Evolutionary conservation across 1,140 invertebrate genomes (phyloP).

Genomic region (Aphidius gifuensis): DNA sequence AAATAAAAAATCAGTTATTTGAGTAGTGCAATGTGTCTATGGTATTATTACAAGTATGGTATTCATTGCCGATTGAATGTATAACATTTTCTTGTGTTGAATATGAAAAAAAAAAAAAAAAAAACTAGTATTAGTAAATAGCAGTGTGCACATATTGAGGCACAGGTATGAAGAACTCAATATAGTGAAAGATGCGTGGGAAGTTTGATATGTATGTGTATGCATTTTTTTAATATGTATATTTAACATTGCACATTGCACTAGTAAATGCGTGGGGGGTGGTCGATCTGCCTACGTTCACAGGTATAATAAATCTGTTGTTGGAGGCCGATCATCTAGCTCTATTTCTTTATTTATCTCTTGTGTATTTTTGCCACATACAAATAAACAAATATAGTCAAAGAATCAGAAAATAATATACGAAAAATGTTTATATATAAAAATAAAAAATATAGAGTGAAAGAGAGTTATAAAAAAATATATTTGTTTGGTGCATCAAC

Average conservation of each 20-base stretch:
- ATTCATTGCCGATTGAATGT: too few species aligned
- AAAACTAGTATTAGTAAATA: background rate
- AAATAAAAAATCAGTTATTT: too few species aligned
- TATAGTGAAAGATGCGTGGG: too few species aligned
- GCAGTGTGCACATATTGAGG: too few species aligned
- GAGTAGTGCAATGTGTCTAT: too few species aligned
- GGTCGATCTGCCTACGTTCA: slow-evolving; percentile 38
- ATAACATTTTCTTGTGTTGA: too few species aligned
- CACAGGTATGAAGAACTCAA: background rate
- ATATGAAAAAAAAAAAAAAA: too few species aligned
- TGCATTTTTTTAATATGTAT: background rate
- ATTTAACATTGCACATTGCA: background rate
- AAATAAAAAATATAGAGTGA: too few species aligned
- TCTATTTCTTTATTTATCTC: slow-evolving; percentile 12
- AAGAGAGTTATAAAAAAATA: background rate
- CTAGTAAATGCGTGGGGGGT: slow-evolving; percentile 21
- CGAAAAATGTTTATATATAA: background rate
- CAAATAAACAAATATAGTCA: background rate
- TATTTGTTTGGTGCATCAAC: slow-evolving; percentile 9
- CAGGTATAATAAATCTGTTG: slow-evolving; percentile 48
- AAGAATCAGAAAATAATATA: background rate
- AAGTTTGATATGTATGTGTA: too few species aligned
- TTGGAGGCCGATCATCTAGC: slow-evolving; percentile 28
- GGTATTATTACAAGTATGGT: too few species aligned
- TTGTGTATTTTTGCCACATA: background rate